Evolutionary conservation across 2,888 invertebrate species (phyloP).

Genomic region (Standfussiana lucernea): DNA sequence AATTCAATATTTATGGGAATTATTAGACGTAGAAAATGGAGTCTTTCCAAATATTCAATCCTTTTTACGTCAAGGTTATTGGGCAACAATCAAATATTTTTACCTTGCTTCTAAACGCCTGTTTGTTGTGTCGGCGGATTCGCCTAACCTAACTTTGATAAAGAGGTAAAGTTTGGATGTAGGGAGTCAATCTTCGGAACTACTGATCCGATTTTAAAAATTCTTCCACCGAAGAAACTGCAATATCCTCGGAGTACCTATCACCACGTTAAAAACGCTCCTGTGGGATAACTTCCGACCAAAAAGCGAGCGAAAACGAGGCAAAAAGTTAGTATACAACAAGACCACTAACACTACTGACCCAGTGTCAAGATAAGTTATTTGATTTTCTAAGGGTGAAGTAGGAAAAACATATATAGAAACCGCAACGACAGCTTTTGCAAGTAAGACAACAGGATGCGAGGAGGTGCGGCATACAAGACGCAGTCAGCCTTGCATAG

Average conservation of each 20-base stretch:
- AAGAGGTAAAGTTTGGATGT: not conserved
- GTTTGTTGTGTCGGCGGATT: not conserved
- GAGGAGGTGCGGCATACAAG: conserved; percentile 15
- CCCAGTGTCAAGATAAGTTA: not conserved
- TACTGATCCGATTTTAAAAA: not conserved
- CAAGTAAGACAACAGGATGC: conserved; percentile 24
- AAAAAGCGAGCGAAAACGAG: not conserved
- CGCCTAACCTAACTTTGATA: not conserved
- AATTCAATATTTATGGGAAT: not conserved
- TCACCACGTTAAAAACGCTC: not conserved
- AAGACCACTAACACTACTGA: not conserved
- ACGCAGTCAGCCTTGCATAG: conserved; percentile 1
- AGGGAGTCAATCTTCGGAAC: not conserved
- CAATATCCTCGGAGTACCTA: not conserved
- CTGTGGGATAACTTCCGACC: not conserved
- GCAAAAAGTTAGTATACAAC: not conserved
- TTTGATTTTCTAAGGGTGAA: not conserved
- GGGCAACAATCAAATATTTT: not conserved
- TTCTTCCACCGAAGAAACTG: not conserved
- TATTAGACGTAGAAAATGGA: not conserved
- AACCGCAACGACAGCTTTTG: conserved; percentile 21
- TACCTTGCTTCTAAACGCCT: not conserved
- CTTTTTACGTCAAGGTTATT: not conserved
- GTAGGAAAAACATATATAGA: conserved; percentile 8
- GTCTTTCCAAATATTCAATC: not conserved